phyloP scores from a whole-genome alignment of 2,797 vertebrate species.

The Crenuchus spilurus region DNA sequence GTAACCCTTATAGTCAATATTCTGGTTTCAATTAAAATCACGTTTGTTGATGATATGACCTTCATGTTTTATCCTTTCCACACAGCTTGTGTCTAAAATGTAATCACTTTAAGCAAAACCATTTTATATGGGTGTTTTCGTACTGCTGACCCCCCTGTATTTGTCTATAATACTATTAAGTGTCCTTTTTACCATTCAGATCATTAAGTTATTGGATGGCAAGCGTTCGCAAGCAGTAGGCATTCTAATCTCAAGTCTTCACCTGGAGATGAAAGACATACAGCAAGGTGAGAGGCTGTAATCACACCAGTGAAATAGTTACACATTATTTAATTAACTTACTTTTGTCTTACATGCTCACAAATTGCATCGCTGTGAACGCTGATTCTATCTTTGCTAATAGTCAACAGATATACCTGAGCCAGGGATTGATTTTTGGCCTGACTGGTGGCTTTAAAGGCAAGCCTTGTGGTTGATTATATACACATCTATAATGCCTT shows the following conservation, averaged over 20 bases:
- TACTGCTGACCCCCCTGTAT: no score
- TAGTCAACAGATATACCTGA: slow-evolving; percentile 33
- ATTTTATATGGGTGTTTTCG: no score
- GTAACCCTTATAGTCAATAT: no score
- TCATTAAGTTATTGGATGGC: slow-evolving; percentile 92
- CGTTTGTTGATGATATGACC: no score
- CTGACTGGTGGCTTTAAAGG: slow-evolving; percentile 19
- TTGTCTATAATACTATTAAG: background rate
- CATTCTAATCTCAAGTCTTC: slow-evolving; percentile 97
- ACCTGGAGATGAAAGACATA: slow-evolving; percentile 98
- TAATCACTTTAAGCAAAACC: no score
- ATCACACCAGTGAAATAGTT: background rate
- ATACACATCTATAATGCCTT: no score
- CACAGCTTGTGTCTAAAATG: no score
- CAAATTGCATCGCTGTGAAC: background rate
- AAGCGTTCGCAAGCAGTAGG: slow-evolving; percentile 96
- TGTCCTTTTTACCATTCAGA: slow-evolving; percentile 69
- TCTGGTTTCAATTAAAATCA: no score
- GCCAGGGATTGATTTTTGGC: slow-evolving; percentile 28
- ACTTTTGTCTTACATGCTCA: background rate
- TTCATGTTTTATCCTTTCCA: no score
- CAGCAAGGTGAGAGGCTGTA: slow-evolving; percentile 82
- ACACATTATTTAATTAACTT: background rate
- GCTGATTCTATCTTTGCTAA: slow-evolving; percentile 11
- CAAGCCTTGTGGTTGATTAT: slow-evolving; percentile 22